Percentiles rank a stretch among this genome's conserved stretches.
Evolutionary conservation across 2,113 vertebrate genomes (phyloP).

Genomic region (Neomonachus schauinslandi): DNA sequence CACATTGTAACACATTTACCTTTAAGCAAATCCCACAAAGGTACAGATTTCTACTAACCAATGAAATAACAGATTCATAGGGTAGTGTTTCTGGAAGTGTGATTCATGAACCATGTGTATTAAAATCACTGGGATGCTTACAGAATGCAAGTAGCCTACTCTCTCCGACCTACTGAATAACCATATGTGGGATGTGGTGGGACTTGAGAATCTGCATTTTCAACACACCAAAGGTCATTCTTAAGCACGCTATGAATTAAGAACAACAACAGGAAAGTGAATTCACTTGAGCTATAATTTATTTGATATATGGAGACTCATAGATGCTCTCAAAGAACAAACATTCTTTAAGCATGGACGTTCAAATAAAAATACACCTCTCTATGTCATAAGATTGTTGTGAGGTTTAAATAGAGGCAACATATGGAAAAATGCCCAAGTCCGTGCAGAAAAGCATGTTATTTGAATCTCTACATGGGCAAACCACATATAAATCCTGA

Average conservation of each 20-base stretch:
- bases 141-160: background rate
- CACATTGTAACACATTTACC: background rate
- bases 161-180: background rate
- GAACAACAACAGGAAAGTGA: background rate
- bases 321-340: background rate
- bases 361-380: background rate
- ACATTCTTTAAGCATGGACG: background rate
- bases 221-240: background rate
- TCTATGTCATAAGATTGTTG: background rate
- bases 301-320: background rate
- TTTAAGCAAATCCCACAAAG: background rate
- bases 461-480: background rate
- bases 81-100: background rate
- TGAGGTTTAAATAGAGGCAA: conserved; percentile 3
- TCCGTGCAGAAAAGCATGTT: background rate
- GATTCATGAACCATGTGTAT: background rate
- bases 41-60: background rate
- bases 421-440: background rate
- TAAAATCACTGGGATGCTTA: background rate
- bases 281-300: background rate
- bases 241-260: background rate
- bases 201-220: background rate
- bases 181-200: too few relatives aligned
- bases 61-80: background rate
- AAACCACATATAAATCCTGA: background rate